Conservation (phyloP, 92 coral and sea anemone genomes). For the Hydrozoanthus gracilis region DNA sequence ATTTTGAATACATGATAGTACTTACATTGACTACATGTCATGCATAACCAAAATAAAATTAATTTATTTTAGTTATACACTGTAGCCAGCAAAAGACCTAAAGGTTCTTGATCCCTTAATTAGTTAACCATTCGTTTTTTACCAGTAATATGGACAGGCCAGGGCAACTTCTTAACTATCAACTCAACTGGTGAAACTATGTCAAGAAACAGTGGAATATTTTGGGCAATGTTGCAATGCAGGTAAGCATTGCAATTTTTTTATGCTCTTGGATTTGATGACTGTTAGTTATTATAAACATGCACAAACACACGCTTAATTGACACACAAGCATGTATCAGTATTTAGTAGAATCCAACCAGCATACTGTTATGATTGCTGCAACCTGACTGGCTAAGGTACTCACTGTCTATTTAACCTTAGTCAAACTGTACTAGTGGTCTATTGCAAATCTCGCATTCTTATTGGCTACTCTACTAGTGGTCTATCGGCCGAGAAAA, state of each 20-base stretch:
- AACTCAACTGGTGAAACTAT: conserved; percentile 92
- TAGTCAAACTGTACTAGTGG: no score
- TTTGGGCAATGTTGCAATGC: conserved; percentile 97
- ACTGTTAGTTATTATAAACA: neutral
- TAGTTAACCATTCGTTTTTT: neutral
- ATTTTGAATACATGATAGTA: no score
- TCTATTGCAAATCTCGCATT: no score
- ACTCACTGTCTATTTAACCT: no score
- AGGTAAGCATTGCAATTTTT: conserved; percentile 57
- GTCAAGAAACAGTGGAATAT: conserved; percentile 98
- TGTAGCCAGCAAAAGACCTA: neutral
- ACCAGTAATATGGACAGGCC: conserved; percentile 98
- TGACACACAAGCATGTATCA: neutral
- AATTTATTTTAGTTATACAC: no score
- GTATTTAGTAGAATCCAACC: no score
- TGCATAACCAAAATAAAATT: no score
- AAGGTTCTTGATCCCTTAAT: neutral
- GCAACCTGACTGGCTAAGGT: no score
- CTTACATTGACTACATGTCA: no score
- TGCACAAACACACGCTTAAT: neutral
- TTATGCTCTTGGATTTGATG: neutral
- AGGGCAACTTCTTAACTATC: conserved; percentile 93
- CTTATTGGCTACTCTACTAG: no score
- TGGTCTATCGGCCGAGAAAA: no score
- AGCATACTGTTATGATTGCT: no score